Evolutionary conservation across 2,888 invertebrate species (phyloP), one percentile per base, ranked within the genome.

Genomic region (Meteorus cinctellus): DNA sequence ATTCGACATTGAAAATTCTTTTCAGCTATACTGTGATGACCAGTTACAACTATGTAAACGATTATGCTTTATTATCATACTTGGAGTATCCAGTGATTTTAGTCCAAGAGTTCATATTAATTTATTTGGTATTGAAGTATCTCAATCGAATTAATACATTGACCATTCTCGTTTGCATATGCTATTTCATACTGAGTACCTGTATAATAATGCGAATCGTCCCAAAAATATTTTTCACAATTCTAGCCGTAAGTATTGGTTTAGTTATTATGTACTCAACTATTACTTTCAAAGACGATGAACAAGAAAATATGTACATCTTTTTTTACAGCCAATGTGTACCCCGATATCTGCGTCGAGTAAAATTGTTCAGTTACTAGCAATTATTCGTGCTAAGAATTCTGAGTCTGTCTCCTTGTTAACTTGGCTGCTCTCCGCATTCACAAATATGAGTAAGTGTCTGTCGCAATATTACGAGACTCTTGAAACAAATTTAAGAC

Each of bases 41-140:
- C 74, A 92, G 95, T 34, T 97, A 97, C 89, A 96, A 96, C 88
- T 95, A 92, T 82, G 92, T 92, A 41, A 95, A 94, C 86, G 91
- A 91, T 14, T 96, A 96, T 87, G 92, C 94, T 14, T 81, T 95
- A 12, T 90, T 96, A 80, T 95, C 96, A 0, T 97, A 96, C 84
- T 89, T 96, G 92, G 97, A 97, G 86, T 96, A 96, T 88, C 96
- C 96, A 0, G 93, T 96, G 63, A 93, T 96, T 80, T 89, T 96
- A 75, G 70, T 93, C 1, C 96, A 96, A 91, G 94, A 96, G 83
- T 93, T 94, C 79, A 90, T 95, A 10, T 90, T 96, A 78, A 92
- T 96, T 81, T 94, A 92, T 85, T 92, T 94, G 73, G 94, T 94
- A 2, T 89, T 96, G 75, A 92, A 93, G 84, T 96, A 94, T 86